A percentile compares a stretch with the other conserved stretches of the same genome.
Conservation (phyloP, 1,140 invertebrate species). For the Eciton burchellii region DNA sequence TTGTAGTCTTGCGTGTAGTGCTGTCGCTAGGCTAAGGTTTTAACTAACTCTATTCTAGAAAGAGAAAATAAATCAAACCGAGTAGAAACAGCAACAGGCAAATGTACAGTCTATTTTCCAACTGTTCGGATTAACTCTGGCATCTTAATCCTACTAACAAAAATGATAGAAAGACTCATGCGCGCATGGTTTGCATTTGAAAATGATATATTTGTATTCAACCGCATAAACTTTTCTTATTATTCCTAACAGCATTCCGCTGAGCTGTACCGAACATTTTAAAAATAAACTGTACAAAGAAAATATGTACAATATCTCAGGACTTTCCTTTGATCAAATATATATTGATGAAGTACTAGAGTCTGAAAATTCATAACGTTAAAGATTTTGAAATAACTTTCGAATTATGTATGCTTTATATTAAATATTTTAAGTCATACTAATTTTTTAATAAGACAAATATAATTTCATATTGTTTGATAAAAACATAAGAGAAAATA, state of each 20-base stretch:
- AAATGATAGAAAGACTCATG: background rate
- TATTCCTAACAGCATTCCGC: background rate
- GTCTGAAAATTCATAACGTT: background rate
- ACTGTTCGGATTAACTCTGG: conserved; percentile 33
- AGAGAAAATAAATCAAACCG: conserved; percentile 54
- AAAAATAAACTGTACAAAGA: conserved; percentile 23
- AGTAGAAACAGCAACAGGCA: conserved; percentile 68
- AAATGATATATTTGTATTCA: background rate
- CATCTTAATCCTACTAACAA: background rate
- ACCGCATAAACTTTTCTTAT: conserved; percentile 25
- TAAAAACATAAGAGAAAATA: conserved; percentile 36
- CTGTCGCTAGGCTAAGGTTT: conserved; percentile 74
- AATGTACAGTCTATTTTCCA: conserved; percentile 42
- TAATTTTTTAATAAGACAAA: too few species aligned
- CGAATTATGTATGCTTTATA: background rate
- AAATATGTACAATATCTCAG: conserved; percentile 14
- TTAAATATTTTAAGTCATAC: too few species aligned
- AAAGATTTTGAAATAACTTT: background rate
- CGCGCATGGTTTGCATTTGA: background rate
- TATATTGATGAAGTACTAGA: background rate
- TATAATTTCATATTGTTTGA: background rate
- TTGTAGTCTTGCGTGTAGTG: conserved; percentile 67
- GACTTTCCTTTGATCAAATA: background rate
- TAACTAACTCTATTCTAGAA: conserved; percentile 73
- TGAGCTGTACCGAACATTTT: conserved; percentile 16